phyloP scores from a whole-genome alignment of 2,888 invertebrate genomes.

The Trissolcus brochymenae region DNA sequence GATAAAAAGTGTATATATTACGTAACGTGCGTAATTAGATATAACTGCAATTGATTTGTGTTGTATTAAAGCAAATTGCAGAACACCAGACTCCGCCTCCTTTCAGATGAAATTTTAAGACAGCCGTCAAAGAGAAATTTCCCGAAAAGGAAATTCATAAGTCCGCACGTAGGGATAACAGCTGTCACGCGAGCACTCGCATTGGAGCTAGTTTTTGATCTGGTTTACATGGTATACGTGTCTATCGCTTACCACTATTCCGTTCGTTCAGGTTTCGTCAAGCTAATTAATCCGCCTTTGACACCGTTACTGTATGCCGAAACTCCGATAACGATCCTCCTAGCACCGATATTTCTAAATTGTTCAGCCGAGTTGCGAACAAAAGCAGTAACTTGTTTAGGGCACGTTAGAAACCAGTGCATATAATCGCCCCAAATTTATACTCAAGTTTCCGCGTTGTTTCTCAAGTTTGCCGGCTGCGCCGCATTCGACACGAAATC shows the following conservation, averaged over 20 bases:
- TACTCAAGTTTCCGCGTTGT: conserved; percentile 41
- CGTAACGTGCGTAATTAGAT: neutral
- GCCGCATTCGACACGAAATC: conserved; percentile 19
- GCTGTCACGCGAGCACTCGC: conserved; percentile 38
- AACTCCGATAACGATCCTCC: conserved; percentile 57
- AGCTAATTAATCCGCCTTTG: conserved; percentile 61
- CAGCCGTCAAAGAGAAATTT: conserved; percentile 35
- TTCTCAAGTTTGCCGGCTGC: conserved; percentile 36
- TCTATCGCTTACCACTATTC: conserved; percentile 43
- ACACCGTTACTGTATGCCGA: conserved; percentile 50
- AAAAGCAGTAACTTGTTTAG: conserved; percentile 55
- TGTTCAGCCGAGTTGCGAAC: conserved; percentile 48
- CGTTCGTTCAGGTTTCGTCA: conserved; percentile 39
- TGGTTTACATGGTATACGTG: conserved; percentile 25
- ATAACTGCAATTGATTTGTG: neutral
- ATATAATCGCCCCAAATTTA: conserved; percentile 47
- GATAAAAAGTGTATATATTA: no score
- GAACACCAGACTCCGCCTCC: neutral
- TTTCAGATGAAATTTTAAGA: conserved; percentile 26
- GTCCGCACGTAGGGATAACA: conserved; percentile 48
- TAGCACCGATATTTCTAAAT: conserved; percentile 53
- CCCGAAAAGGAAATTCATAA: conserved; percentile 38
- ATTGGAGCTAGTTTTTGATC: conserved; percentile 22
- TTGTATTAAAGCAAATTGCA: neutral
- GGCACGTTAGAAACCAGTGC: conserved; percentile 35